Evolutionary conservation across 2,797 vertebrate genomes (phyloP), one percentile per base, ranked within the genome.

Genomic region (Acrossocheilus fasciatus): DNA sequence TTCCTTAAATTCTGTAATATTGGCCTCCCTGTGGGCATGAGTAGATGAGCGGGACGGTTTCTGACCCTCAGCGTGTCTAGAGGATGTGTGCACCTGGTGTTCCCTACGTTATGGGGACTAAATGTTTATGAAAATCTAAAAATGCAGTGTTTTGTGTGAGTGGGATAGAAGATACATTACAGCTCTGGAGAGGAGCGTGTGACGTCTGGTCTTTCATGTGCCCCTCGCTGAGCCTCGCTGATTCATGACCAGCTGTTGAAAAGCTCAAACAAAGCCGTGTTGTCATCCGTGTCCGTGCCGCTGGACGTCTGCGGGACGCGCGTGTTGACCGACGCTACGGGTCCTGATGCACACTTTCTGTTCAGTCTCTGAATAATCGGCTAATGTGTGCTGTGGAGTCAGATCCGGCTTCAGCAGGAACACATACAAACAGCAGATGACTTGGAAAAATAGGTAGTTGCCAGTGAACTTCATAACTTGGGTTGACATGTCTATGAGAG

Each of bases 321-420:
- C 62, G 36, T 69, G 84, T 86, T 84, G 91, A 92, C 89, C 89
- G 92, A 93, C 83, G 88, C 83, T 83, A 77, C 30, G 80, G 73
- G 82, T 74, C 45, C 30, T 92, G 81, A 92, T 88, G 45, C 59
- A 43, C 18, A 80, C 81, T 83, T 89, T 87, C 12, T 36, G 43
- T 79, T 41, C 45, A 41, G 6, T 36, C 18, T 17, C 10, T 41
- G 62, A 84, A 80, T n/a, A 85, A 80, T 66, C 47, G n/a, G 45
- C 43, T 68, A 12, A 72, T 7, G 36, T 41, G 69, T 72, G 9
- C 39, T 7, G 20, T 10, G 34, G 8, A 2, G 14, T 64, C 62
- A 18, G 14, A 7, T 18, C 34, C 30, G 9, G 30, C 34, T 39
- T 64, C 23, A 64, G n/a, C 59, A 26, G 10, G n/a, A 62, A n/a